Conservation (phyloP, 1,140 invertebrate species). For the Drosophila rufa region DNA sequence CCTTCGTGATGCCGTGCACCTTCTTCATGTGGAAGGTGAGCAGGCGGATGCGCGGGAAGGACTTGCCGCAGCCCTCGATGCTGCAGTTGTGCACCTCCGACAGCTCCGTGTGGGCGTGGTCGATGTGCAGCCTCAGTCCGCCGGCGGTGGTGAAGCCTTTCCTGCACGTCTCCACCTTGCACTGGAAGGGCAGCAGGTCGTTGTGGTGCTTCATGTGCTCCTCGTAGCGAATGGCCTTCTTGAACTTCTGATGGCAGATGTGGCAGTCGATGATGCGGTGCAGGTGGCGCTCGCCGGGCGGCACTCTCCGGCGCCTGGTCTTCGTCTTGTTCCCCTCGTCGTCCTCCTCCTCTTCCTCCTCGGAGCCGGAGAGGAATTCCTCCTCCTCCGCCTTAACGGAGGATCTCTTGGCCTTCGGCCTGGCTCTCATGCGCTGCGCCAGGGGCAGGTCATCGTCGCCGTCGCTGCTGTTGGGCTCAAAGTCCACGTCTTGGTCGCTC, state of each 20-base stretch:
- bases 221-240: conserved; percentile 76
- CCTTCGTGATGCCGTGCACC: conserved; percentile 76
- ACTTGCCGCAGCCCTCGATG: conserved; percentile 74
- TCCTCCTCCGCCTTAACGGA: conserved; percentile 11
- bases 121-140: conserved; percentile 73
- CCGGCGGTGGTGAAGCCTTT: conserved; percentile 81
- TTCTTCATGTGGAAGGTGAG: conserved; percentile 82
- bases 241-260: conserved; percentile 82
- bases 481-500: conserved; percentile 49
- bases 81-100: conserved; percentile 71
- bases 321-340: conserved; percentile 46
- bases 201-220: conserved; percentile 83
- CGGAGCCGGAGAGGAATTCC: conserved; percentile 12
- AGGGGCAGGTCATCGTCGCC: conserved; percentile 75
- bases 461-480: conserved; percentile 63
- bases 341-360: conserved; percentile 37
- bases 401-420: conserved; percentile 13
- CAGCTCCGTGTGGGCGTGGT: conserved; percentile 75
- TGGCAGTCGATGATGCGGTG: conserved; percentile 79
- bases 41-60: conserved; percentile 74
- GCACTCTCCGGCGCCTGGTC: conserved; percentile 58
- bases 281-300: conserved; percentile 61
- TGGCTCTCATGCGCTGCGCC: conserved; percentile 55
- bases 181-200: conserved; percentile 77
- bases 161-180: conserved; percentile 71